Conservation (phyloP, 2,113 vertebrate genomes). For the Myxocyprinus asiaticus region DNA sequence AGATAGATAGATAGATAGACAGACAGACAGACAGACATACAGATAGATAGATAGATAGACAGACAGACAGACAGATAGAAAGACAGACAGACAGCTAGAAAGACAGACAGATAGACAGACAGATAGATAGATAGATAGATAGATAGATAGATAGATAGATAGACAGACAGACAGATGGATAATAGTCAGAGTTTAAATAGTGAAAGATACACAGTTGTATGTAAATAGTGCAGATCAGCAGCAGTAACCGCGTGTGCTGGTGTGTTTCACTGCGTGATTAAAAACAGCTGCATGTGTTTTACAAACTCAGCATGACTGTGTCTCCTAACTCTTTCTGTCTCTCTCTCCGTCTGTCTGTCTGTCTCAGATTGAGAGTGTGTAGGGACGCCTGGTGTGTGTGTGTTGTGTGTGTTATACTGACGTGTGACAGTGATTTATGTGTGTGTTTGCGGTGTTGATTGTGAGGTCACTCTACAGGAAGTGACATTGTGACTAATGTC, state of each 20-base stretch:
- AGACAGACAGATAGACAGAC: no score
- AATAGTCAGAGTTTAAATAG: not conserved
- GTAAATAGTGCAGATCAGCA: not conserved
- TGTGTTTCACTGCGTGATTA: not conserved
- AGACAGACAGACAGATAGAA: no score
- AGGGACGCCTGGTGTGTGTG: not conserved
- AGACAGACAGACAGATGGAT: no score
- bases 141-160: no score
- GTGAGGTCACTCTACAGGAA: constrained; percentile 38
- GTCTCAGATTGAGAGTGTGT: constrained; percentile 24
- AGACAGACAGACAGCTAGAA: no score
- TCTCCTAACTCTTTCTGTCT: not conserved
- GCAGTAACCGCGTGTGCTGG: not conserved
- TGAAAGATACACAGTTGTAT: not conserved
- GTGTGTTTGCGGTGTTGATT: constrained; percentile 51
- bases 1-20: no score
- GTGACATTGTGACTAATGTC: constrained; percentile 14
- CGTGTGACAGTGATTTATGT: constrained; percentile 75
- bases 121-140: no score
- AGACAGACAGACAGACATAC: no score
- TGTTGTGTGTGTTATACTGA: constrained; percentile 48
- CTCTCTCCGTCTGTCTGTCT: constrained; percentile 58
- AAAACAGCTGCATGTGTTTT: constrained; percentile 21
- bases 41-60: no score
- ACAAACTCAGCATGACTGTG: constrained; percentile 15